Evolutionary conservation across 2,888 invertebrate species (phyloP).

Genomic region (Mythimna loreyi): DNA sequence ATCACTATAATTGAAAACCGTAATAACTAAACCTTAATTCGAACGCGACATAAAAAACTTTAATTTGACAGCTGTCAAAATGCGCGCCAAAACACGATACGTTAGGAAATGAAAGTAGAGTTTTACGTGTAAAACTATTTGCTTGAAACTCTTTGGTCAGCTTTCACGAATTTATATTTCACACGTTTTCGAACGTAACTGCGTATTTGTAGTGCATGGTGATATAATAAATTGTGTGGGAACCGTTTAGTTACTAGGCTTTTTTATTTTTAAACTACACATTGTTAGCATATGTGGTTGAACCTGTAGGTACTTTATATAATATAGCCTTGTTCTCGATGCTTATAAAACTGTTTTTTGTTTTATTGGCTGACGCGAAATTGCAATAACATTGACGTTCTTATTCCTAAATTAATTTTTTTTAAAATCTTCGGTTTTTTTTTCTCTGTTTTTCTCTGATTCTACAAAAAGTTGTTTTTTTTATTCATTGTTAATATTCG

Average conservation of each 20-base stretch:
- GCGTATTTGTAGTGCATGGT: conserved; percentile 57
- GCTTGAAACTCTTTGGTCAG: conserved; percentile 66
- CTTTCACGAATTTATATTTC: conserved; percentile 85
- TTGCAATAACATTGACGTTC: too few relatives aligned
- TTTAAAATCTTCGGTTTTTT: too few relatives aligned
- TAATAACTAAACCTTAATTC: conserved; percentile 10
- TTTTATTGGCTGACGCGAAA: background rate
- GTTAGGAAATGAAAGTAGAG: conserved; percentile 73
- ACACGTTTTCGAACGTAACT: conserved; percentile 82
- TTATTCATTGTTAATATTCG: too few relatives aligned
- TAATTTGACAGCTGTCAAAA: conserved; percentile 72
- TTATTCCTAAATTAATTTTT: too few relatives aligned
- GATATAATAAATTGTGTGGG: conserved; percentile 66
- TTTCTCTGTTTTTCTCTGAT: too few relatives aligned
- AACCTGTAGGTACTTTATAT: background rate
- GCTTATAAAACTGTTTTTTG: background rate
- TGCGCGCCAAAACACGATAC: conserved; percentile 61
- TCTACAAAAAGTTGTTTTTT: too few relatives aligned
- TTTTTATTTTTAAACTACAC: conserved; percentile 38
- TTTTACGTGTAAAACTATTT: conserved; percentile 68
- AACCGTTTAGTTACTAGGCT: conserved; percentile 49
- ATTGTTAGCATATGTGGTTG: conserved; percentile 19
- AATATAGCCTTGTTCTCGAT: conserved; percentile 32
- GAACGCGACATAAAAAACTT: conserved; percentile 40
- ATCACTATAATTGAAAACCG: conserved; percentile 13